These are phyloP conservation scores for Rhineura floridana DNA, from an alignment of 2,113 vertebrate species.

Conservation along the genomic window DNA sequence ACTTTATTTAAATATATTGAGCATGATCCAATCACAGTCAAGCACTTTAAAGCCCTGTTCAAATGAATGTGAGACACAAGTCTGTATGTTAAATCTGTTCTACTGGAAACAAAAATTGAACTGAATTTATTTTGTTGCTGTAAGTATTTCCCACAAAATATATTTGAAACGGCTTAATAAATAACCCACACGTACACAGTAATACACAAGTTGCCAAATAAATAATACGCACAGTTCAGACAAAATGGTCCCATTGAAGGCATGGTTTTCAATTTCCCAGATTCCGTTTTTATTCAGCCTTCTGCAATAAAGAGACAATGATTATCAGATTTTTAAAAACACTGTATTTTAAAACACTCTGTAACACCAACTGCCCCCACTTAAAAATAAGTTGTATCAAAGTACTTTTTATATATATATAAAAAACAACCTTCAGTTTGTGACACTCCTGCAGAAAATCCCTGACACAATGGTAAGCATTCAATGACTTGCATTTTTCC, in stretches of 20 bases:
- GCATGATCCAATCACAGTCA: no score
- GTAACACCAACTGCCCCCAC: neutral
- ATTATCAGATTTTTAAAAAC: neutral
- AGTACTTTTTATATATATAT: neutral
- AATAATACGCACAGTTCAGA: slow-evolving; percentile 84
- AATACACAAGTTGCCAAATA: no score
- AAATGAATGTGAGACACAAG: no score
- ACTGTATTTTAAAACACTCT: neutral
- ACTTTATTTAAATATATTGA: no score
- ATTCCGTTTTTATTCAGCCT: slow-evolving; percentile 93
- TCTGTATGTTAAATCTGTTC: no score
- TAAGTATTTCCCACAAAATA: slow-evolving; percentile 47
- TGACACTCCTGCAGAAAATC: neutral
- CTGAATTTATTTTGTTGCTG: slow-evolving; percentile 34
- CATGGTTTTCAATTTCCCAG: slow-evolving; percentile 86
- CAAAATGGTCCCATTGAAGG: slow-evolving; percentile 93
- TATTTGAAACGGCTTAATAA: no score
- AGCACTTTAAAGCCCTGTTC: no score
- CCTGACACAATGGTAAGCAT: neutral
- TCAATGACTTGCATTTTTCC: neutral
- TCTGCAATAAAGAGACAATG: slow-evolving; percentile 74
- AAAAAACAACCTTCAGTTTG: no score
- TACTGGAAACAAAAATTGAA: slow-evolving; percentile 11
- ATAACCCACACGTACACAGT: no score
- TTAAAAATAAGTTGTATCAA: neutral